Percentiles rank a stretch among this genome's conserved stretches.
phyloP scores from a whole-genome alignment of 2,888 invertebrate genomes.

The Caenorhabditis panamensis region DNA sequence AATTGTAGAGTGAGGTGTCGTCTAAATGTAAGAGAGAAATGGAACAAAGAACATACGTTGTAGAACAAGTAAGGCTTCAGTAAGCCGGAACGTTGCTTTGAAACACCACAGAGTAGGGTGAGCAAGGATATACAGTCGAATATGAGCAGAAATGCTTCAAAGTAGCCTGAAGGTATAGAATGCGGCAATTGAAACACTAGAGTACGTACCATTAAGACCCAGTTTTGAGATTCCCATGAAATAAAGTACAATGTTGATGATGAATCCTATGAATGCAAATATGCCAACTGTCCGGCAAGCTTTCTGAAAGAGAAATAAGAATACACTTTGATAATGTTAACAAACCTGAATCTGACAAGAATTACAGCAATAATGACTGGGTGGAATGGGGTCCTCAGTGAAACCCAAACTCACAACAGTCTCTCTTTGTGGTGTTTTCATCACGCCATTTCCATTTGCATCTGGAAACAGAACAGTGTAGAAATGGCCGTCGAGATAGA shows the following conservation, averaged over 20 bases:
- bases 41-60: constrained; percentile 53
- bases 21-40: background rate
- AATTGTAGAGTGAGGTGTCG: constrained; percentile 5
- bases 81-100: constrained; percentile 63
- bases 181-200: too few relatives aligned
- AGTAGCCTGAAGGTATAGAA: constrained; percentile 51
- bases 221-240: constrained; percentile 62
- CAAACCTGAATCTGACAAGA: constrained; percentile 48
- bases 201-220: constrained; percentile 49
- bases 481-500: constrained; percentile 18
- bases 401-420: constrained; percentile 63
- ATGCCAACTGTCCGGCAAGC: constrained; percentile 63
- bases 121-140: constrained; percentile 66
- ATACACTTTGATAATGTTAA: background rate
- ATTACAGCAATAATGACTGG: constrained; percentile 59
- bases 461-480: constrained; percentile 48
- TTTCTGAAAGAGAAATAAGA: constrained; percentile 56
- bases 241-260: constrained; percentile 63
- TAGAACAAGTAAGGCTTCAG: constrained; percentile 71
- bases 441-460: constrained; percentile 61
- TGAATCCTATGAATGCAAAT: constrained; percentile 62
- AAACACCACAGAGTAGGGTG: constrained; percentile 65
- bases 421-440: constrained; percentile 54
- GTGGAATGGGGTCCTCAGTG: constrained; percentile 61
- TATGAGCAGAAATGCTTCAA: constrained; percentile 63